phyloP scores from a whole-genome alignment of 2,888 invertebrate species.

The Trypoxylon attenuatum region DNA sequence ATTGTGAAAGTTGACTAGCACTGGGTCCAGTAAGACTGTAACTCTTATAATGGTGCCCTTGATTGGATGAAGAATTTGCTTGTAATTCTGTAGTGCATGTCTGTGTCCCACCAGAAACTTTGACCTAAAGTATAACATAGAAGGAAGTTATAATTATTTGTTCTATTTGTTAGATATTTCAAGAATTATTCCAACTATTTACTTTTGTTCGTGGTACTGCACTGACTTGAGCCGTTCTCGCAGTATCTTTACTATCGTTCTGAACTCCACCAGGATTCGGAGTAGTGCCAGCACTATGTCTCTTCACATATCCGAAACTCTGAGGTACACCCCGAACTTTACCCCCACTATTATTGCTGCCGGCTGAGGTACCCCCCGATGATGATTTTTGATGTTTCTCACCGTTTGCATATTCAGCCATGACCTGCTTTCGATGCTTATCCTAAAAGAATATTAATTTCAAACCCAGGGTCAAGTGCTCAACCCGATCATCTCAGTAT shows the following conservation, averaged over 20 bases:
- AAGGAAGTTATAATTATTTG: background rate
- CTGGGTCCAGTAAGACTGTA: conserved; percentile 90
- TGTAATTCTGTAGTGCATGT: conserved; percentile 87
- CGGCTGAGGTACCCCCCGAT: conserved; percentile 68
- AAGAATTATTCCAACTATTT: too few species aligned
- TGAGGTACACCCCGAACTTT: conserved; percentile 86
- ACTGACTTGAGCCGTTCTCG: conserved; percentile 87
- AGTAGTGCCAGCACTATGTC: conserved; percentile 78
- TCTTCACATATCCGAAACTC: conserved; percentile 90
- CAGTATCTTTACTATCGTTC: conserved; percentile 70
- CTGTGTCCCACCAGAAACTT: conserved; percentile 93
- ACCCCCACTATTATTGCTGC: conserved; percentile 76
- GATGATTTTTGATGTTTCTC: conserved; percentile 71
- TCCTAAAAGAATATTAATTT: too few species aligned
- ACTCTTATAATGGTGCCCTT: conserved; percentile 86
- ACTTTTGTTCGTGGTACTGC: conserved; percentile 89
- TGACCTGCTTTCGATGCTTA: conserved; percentile 70
- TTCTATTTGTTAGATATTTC: background rate
- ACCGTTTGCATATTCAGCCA: conserved; percentile 71
- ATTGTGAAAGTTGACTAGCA: conserved; percentile 90
- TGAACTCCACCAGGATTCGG: conserved; percentile 74
- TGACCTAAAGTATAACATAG: conserved; percentile 75
- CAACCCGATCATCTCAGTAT: too few species aligned
- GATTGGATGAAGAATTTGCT: conserved; percentile 71
- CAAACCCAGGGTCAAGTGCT: too few species aligned